Evolutionary conservation across 2,797 vertebrate genomes (phyloP), one percentile per base, ranked within the genome.

Genomic region (Tinamus major): DNA sequence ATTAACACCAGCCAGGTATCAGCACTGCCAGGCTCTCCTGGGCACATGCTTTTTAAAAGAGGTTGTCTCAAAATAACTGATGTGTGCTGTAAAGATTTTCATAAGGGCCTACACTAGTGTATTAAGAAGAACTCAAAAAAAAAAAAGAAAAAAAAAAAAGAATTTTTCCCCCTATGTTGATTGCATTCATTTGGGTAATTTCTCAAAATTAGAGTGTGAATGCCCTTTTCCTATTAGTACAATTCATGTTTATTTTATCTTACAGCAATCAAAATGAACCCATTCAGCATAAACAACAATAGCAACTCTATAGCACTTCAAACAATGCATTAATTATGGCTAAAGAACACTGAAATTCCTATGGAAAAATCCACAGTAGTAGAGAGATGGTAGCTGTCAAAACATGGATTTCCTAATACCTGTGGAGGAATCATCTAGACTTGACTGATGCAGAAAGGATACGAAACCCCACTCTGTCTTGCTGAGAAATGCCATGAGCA

Each of bases 371-470:
- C 51, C 51, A 53, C 46, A 48, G 10, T 48, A 48, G 9, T 21
- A 10, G 20, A 48, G 87, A 94, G 65, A 86, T 6, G 2, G 79
- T 84, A 90, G 48, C 70, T 89, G 68, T 84, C 81, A 93, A 89
- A 90, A 93, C 61, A 95, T 17, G 46, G 55, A 92, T 84, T 92
- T 93, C 70, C 51, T 86, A 86, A 55, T 71, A 70, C 78, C 82
- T 72, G 44, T 58, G 41, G 53, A 85, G 39, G 69, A 95, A 93
- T 59, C 33, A 88, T 44, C 14, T 69, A 90, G 51, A 63, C 3
- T 0, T 42, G 53, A 70, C 48, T 94, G 89, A 94, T 42, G 27
- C 31, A 64, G 55, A 85, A 51, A 44, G 72, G 78, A 44, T 58
- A 85, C 35, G 67, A 46, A 56, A 48, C 55, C 56, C 67, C 67